Base-by-base conservation (phyloP, 2,113 vertebrate species). In the Cichladusa arquata region DNA sequence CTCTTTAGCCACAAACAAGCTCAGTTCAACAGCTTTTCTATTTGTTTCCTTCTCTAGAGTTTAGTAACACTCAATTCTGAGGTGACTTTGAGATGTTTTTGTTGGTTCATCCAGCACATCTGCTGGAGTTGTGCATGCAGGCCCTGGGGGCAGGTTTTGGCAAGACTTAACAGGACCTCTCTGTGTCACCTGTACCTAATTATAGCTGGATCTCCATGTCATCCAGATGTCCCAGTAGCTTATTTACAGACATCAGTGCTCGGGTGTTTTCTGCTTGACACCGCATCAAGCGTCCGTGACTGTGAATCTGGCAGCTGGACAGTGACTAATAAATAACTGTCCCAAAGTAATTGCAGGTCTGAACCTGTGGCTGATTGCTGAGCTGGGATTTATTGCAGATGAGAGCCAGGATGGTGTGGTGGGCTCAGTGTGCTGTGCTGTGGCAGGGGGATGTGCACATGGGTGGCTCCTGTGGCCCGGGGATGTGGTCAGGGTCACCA, bases 281-380 rank as follows among this genome's bases (percentile, higher is more conserved):
- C 36, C 13, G 2, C 62, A 13, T 71, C 76, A 54, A 15, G 62
- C 28, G 25, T 22, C 71, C 0, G 4, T 54, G 71, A 14, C 76
- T 74, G 60, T 74, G 88, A 94, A 96, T 81, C 92, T 96, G 91
- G 74, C 85, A 95, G 93, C 50, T 92, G 93, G 81, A 73, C 76
- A 38, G 14, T 16, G 65, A 53, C 80, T 90, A 83, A 92, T 96
- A 67, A 94, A 81, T 90, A 74, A 51, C 67, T 80, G 87, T 88
- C 87, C 54, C 82, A 19, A 3, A 60, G 64, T 90, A 95, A 95
- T 83, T 83, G 71, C 67, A 58, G 88, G 19, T 71, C 81, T 95
- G 90, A 67, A 54, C 60, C 61, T 64, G 76, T 47, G 77, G 29
- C 91, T 74, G 84, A 45, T 14, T 33, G 69, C 71, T 77, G 81